Conservation (phyloP, 2,797 vertebrate genomes). For the Capromys pilorides region DNA sequence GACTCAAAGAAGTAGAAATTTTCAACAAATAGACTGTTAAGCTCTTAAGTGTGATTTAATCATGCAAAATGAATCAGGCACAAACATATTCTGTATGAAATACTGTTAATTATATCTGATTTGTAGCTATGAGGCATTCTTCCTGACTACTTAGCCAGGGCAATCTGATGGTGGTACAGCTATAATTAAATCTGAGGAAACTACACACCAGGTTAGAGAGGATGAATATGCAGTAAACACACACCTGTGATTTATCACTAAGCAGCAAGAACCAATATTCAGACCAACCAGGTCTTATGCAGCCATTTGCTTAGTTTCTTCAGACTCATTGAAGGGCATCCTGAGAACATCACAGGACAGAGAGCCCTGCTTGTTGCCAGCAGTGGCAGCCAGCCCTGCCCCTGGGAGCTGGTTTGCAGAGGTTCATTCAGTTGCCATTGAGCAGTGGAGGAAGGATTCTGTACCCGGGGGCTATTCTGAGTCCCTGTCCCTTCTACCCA, state of each 20-base stretch:
- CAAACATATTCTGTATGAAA: not conserved
- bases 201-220: not conserved
- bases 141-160: not conserved
- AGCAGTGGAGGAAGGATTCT: not conserved
- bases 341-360: not conserved
- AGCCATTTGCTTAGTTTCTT: fast-evolving
- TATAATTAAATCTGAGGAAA: not conserved
- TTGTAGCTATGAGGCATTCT: not conserved
- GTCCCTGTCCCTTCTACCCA: not conserved
- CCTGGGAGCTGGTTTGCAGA: not conserved
- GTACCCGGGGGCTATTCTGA: not conserved
- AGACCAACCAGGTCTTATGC: not conserved
- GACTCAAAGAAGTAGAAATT: not conserved
- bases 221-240: fast-evolving
- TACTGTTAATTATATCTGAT: fast-evolving
- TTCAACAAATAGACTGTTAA: not conserved
- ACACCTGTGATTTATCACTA: not conserved
- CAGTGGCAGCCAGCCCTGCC: not conserved
- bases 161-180: fast-evolving
- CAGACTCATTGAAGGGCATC: not conserved
- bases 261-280: not conserved
- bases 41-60: not conserved
- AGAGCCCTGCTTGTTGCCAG: not conserved
- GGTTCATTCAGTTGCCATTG: not conserved
- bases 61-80: not conserved